Base-by-base conservation (phyloP, 2,888 invertebrate genomes). In the Cantharis nigra region DNA sequence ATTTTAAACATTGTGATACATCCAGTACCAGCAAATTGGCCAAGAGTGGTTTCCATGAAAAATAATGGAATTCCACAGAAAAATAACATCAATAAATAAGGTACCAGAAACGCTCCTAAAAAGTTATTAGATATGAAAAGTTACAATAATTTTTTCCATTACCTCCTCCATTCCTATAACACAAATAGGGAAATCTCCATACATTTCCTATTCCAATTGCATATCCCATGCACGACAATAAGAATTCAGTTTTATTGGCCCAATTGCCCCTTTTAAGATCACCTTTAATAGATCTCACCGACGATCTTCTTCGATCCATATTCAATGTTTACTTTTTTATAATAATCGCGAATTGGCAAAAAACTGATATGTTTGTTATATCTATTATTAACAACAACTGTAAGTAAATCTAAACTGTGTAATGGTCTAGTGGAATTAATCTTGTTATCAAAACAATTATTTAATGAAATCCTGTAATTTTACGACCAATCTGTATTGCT, bases 81-180 rank as follows among this genome's bases (percentile, higher is more conserved):
- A 63, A 95, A 87, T 70, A 97, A 89, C 88, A 97, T 96, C 78
- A 96, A 86, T 69, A 96, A 89, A 87, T 97, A 97, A 3, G 97
- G 97, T 30, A 97, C 92, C 65, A 97, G 90, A 87, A 97, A 97
- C 4, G 97, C 97, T 78, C 96, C 95, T 96, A 74, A 71, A 85
- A 84, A 69, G 30, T 28, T 4, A 64, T 5, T 30, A 33, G 9
- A 3, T 63, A 49, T 49, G 13, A 49, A n/a, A 49, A n/a, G 7
- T 49, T 2, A 49, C 49, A n/a, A n/a, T 4, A 63, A 49, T n/a
- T 30, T 49, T 69, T 13, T 70, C 62, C 75, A 63, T 89, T 85
- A 94, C 96, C 96, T 87, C 96, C 96, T 14, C 96, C 96, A 87
- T 95, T 96, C 84, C 94, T 92, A 87, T 96, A 96, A 85, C 95